phyloP scores from a whole-genome alignment of 2,888 invertebrate species.

The Amiota communis region DNA sequence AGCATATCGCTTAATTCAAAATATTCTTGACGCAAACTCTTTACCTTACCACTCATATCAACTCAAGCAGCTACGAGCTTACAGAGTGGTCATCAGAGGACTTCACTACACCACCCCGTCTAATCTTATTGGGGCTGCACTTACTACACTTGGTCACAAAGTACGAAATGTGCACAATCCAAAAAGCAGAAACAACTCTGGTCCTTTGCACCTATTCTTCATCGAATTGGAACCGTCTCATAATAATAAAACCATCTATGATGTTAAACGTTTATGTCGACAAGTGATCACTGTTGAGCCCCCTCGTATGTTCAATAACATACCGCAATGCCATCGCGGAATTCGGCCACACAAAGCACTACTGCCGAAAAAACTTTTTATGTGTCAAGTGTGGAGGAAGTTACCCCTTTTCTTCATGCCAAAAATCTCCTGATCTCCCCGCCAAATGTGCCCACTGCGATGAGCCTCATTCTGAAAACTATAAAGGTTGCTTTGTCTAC shows the following conservation, averaged over 20 bases:
- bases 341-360: slow-evolving; percentile 9
- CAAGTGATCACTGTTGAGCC: no score
- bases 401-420: neutral
- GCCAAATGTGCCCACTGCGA: no score
- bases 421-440: no score
- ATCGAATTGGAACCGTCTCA: no score
- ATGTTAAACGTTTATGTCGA: no score
- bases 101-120: neutral
- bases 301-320: neutral
- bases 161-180: neutral
- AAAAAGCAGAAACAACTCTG: neutral
- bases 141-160: neutral
- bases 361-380: neutral
- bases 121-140: neutral
- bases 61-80: neutral
- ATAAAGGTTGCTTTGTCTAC: neutral
- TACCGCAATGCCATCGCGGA: slow-evolving; percentile 7
- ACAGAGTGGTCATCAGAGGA: neutral
- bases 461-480: neutral
- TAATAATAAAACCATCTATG: no score
- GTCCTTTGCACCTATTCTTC: no score
- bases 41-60: no score
- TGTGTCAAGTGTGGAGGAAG: slow-evolving; percentile 13
- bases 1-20: neutral
- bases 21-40: neutral